phyloP scores from a whole-genome alignment of 2,113 vertebrate genomes.

The Gymnogyps californianus region DNA sequence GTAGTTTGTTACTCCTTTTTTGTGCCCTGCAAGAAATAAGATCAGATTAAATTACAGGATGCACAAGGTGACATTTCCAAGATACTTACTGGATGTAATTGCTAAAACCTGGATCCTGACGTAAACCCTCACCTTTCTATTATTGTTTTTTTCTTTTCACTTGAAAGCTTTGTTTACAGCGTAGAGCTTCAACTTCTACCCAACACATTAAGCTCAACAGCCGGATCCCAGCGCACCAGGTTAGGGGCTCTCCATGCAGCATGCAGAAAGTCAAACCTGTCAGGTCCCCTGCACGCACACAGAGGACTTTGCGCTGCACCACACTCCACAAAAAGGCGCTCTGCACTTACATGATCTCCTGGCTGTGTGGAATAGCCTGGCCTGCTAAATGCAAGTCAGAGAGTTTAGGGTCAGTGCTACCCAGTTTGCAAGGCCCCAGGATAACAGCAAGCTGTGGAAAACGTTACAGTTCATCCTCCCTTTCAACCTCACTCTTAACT shows the following conservation, averaged over 20 bases:
- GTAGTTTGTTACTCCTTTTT: neutral
- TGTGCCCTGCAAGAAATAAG: neutral
- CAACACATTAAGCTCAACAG: neutral
- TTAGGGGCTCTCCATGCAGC: neutral
- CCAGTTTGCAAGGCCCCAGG: neutral
- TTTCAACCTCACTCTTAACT: neutral
- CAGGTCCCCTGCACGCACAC: neutral
- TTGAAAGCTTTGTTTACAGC: neutral
- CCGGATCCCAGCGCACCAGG: accelerated
- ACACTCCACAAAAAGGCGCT: neutral
- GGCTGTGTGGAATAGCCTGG: neutral
- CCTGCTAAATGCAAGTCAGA: neutral
- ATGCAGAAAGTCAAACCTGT: neutral
- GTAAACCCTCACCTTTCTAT: neutral
- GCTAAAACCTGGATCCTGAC: neutral
- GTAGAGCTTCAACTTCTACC: neutral
- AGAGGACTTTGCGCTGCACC: neutral
- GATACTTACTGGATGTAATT: neutral
- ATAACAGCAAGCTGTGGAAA: neutral
- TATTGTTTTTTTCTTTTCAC: neutral
- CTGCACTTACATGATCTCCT: neutral
- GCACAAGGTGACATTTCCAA: neutral
- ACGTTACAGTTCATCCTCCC: neutral
- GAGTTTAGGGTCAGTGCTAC: neutral
- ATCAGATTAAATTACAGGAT: neutral